phyloP scores from a whole-genome alignment of 2,888 invertebrate genomes.

The Lepidonotus clava region DNA sequence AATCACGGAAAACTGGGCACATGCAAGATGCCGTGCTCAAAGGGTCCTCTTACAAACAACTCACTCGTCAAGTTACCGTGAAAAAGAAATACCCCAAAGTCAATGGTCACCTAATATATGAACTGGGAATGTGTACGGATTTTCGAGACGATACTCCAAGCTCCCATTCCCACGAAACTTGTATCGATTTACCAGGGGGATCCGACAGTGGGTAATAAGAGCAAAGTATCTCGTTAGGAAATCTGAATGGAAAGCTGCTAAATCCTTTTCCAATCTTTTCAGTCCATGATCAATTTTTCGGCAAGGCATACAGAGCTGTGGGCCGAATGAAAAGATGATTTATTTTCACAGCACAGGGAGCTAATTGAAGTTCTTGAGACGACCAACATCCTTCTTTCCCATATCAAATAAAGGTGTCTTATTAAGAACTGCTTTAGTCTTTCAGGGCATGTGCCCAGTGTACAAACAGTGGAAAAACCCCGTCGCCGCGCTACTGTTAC shows the following conservation, averaged over 20 bases:
- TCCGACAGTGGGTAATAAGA: no score
- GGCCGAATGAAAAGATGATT: no score
- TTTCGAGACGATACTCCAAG: no score
- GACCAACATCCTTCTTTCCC: neutral
- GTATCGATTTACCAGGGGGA: no score
- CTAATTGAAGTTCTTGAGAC: slow-evolving; percentile 5
- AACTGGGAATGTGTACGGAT: no score
- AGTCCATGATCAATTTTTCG: slow-evolving; percentile 2
- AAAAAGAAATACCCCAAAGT: no score
- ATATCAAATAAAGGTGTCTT: slow-evolving; percentile 16
- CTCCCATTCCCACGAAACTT: no score
- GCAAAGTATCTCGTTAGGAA: neutral
- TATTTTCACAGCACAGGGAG: no score
- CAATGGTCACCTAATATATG: no score
- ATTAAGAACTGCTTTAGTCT: slow-evolving; percentile 21
- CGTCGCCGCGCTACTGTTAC: neutral
- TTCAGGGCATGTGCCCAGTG: neutral
- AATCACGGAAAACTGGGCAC: neutral
- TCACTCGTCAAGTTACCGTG: slow-evolving; percentile 14
- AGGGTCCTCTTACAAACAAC: no score
- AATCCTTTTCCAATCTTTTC: neutral
- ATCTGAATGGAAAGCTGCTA: neutral
- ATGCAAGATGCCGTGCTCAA: neutral
- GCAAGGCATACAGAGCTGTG: no score
- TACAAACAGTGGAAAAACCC: neutral